Percentiles rank a stretch among this genome's conserved stretches.
phyloP scores from a whole-genome alignment of 2,888 invertebrate genomes.

The Gandaritis pyraliata region DNA sequence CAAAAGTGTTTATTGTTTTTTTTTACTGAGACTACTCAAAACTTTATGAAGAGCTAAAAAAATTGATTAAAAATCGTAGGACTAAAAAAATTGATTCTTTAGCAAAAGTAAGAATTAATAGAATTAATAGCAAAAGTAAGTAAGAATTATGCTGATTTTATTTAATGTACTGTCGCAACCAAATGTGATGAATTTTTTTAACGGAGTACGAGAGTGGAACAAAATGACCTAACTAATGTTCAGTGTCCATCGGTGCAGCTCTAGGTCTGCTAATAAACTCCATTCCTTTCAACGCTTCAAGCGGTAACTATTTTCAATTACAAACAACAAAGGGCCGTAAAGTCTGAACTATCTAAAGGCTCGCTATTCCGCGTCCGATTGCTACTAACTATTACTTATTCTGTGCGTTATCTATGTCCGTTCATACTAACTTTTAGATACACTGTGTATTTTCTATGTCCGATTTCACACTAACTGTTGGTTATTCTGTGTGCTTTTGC shows the following conservation, averaged over 20 bases:
- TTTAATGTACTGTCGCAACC: not conserved
- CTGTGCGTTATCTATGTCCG: not conserved
- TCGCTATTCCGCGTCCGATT: conserved; percentile 5
- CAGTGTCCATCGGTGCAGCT: too few species aligned
- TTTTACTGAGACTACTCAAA: too few species aligned
- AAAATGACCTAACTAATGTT: too few species aligned
- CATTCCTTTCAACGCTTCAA: conserved; percentile 22
- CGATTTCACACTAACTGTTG: conserved; percentile 2
- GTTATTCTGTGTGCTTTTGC: not conserved
- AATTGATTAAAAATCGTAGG: not conserved
- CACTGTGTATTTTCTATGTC: conserved; percentile 4
- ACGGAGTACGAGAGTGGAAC: too few species aligned
- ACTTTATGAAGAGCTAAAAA: too few species aligned
- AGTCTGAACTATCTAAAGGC: conserved; percentile 5
- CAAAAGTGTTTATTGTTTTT: conserved; percentile 9
- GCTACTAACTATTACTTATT: conserved; percentile 3
- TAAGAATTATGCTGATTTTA: too few species aligned
- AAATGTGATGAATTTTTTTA: not conserved
- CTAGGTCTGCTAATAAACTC: conserved; percentile 11
- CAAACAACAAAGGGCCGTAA: conserved; percentile 32
- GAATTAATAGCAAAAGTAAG: too few species aligned
- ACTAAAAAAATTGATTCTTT: too few species aligned
- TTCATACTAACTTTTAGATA: conserved; percentile 3
- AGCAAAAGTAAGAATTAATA: too few species aligned
- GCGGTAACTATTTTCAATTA: conserved; percentile 41